Conservation (phyloP, 2,113 vertebrate genomes). For the Trinectes maculatus region DNA sequence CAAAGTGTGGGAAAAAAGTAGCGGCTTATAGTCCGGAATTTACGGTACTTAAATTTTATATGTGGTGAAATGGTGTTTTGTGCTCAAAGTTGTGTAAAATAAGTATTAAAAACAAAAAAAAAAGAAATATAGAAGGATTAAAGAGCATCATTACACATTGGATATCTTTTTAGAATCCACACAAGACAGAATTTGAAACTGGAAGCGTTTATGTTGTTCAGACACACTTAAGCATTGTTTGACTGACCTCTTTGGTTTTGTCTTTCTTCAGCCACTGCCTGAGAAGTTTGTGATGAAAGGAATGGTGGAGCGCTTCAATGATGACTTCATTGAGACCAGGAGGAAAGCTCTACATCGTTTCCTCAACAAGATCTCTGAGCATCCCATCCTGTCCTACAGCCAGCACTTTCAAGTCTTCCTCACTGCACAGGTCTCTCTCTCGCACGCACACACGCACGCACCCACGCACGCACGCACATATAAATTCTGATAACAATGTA, state of each 20-base stretch:
- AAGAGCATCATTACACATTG: no score
- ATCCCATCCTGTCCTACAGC: conserved; percentile 92
- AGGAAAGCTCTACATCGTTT: conserved; percentile 92
- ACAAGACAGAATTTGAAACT: no score
- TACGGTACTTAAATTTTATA: no score
- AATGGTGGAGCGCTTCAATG: conserved; percentile 95
- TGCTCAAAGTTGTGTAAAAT: no score
- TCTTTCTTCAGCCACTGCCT: conserved; percentile 86
- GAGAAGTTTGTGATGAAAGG: conserved; percentile 98
- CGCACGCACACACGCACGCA: neutral
- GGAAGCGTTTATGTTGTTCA: no score
- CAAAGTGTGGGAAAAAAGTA: no score
- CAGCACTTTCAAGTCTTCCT: conserved; percentile 94
- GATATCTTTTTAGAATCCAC: no score
- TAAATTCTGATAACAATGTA: no score
- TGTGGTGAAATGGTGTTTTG: no score
- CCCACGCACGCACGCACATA: neutral
- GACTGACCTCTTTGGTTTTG: neutral
- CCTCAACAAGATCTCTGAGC: conserved; percentile 90
- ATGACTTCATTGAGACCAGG: conserved; percentile 94
- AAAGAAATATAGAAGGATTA: no score
- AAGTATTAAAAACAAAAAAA: no score
- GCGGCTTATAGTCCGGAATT: no score
- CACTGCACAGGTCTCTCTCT: conserved; percentile 82
- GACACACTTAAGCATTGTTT: neutral